Conservation (phyloP, 2,888 invertebrate genomes). For the Apoda limacodes region DNA sequence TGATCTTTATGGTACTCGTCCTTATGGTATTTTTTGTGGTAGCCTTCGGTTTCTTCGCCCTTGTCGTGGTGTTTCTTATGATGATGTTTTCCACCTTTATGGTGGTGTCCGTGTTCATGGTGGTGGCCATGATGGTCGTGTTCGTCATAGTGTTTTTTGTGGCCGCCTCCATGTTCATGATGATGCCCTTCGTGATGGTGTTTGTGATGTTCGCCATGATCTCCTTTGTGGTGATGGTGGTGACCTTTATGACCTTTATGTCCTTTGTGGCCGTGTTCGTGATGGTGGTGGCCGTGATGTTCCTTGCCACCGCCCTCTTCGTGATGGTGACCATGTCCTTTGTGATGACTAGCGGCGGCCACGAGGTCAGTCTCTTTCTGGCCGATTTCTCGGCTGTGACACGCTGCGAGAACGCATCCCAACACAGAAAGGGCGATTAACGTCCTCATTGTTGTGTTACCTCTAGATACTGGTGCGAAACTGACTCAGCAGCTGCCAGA, state of each 20-base stretch:
- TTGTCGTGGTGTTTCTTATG: slow-evolving; percentile 88
- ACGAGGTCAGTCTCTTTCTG: slow-evolving; percentile 50
- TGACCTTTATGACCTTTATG: slow-evolving; percentile 83
- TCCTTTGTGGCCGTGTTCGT: slow-evolving; percentile 79
- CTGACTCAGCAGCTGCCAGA: slow-evolving; percentile 41
- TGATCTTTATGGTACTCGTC: slow-evolving; percentile 90
- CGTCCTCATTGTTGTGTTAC: slow-evolving; percentile 56
- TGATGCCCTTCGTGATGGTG: slow-evolving; percentile 82
- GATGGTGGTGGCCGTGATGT: slow-evolving; percentile 76
- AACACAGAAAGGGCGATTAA: slow-evolving; percentile 50
- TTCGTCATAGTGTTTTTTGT: slow-evolving; percentile 83
- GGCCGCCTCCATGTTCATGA: slow-evolving; percentile 81
- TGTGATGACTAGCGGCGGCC: slow-evolving; percentile 59
- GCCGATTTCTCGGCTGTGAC: slow-evolving; percentile 47
- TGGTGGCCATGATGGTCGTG: slow-evolving; percentile 81
- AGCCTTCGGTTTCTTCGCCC: slow-evolving; percentile 85
- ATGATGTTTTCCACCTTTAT: slow-evolving; percentile 82
- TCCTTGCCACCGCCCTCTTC: slow-evolving; percentile 77
- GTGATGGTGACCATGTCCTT: slow-evolving; percentile 69
- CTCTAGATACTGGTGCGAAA: slow-evolving; percentile 46
- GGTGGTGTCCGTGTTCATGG: slow-evolving; percentile 81
- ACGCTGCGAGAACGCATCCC: slow-evolving; percentile 42
- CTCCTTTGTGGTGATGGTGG: slow-evolving; percentile 83
- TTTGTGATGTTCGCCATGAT: slow-evolving; percentile 81
- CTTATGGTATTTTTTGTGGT: slow-evolving; percentile 88